Conservation (phyloP, 2,888 invertebrate species). For the Agrilus mali region DNA sequence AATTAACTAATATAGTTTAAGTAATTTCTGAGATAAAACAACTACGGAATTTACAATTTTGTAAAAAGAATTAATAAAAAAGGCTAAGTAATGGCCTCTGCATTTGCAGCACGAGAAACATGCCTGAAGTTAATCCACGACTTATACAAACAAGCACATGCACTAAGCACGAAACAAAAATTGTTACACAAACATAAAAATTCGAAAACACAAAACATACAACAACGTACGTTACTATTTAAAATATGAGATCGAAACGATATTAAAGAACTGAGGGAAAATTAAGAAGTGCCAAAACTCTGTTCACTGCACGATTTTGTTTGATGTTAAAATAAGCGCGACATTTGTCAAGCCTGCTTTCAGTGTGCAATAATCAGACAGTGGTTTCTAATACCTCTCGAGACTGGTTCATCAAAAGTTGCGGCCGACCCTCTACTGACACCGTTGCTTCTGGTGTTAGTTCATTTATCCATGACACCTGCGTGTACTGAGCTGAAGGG, state of each 20-base stretch:
- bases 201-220: conserved; percentile 4
- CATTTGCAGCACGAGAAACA: not conserved
- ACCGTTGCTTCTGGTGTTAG: conserved; percentile 32
- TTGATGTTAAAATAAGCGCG: not conserved
- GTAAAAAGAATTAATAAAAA: not conserved
- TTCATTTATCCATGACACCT: conserved; percentile 30
- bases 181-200: conserved; percentile 3
- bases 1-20: no score
- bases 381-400: conserved; percentile 60
- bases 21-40: no score
- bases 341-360: not conserved
- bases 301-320: not conserved
- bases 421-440: conserved; percentile 19
- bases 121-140: not conserved
- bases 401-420: conserved; percentile 24
- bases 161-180: conserved; percentile 1
- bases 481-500: conserved; percentile 27
- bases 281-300: not conserved
- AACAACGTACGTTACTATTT: not conserved
- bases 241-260: no score
- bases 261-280: not conserved
- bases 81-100: not conserved
- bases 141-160: not conserved
- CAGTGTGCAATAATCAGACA: conserved; percentile 34
- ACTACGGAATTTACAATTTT: no score